phyloP scores from a whole-genome alignment of 2,113 vertebrate species.

The Syngnathus scovelli region DNA sequence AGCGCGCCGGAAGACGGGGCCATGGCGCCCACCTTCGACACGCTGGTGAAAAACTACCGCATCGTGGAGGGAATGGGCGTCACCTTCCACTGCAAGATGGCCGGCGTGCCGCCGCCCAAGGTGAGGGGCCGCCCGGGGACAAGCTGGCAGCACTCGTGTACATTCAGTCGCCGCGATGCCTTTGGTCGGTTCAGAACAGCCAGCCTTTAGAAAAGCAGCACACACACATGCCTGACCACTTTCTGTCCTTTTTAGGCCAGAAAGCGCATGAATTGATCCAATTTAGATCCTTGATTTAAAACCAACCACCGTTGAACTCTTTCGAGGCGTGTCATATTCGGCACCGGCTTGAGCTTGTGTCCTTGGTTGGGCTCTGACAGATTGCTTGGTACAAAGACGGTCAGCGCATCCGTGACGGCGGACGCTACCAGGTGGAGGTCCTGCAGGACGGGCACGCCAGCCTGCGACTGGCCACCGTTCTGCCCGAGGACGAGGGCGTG shows the following conservation, averaged over 20 bases:
- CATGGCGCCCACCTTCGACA: slow-evolving; percentile 80
- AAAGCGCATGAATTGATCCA: too few species aligned
- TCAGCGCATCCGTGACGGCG: slow-evolving; percentile 82
- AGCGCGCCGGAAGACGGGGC: slow-evolving; percentile 82
- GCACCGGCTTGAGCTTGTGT: neutral
- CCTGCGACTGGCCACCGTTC: slow-evolving; percentile 82
- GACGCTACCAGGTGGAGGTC: slow-evolving; percentile 84
- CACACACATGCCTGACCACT: too few species aligned
- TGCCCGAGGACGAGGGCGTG: slow-evolving; percentile 94
- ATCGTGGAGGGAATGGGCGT: slow-evolving; percentile 90
- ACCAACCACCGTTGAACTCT: too few species aligned
- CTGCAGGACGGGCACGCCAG: slow-evolving; percentile 89
- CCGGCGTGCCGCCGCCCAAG: slow-evolving; percentile 90
- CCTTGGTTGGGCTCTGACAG: slow-evolving; percentile 52
- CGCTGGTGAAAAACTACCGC: slow-evolving; percentile 90
- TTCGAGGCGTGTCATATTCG: too few species aligned
- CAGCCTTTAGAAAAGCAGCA: too few species aligned
- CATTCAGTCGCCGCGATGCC: too few species aligned
- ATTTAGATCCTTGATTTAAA: too few species aligned
- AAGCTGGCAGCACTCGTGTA: too few species aligned
- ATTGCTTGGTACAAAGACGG: slow-evolving; percentile 98
- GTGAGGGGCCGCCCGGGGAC: slow-evolving; percentile 55
- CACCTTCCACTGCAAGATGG: slow-evolving; percentile 92
- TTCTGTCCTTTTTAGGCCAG: too few species aligned
- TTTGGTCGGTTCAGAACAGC: too few species aligned